Conservation (phyloP, 2,888 invertebrate species). For the Dusona sp. region DNA sequence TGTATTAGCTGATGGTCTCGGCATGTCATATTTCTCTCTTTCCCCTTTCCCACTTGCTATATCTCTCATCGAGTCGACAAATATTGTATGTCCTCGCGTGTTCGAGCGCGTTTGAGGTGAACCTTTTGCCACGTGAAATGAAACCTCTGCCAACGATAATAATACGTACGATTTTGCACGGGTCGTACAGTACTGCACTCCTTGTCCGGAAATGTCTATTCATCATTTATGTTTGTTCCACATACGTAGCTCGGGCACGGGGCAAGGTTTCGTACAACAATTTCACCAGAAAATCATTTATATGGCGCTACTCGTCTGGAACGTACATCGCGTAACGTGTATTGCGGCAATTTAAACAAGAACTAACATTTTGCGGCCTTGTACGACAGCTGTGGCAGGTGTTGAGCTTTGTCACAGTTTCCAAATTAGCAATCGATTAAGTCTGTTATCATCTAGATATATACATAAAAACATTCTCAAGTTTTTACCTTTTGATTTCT, state of each 20-base stretch:
- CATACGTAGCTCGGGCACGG: neutral
- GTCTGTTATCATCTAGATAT: neutral
- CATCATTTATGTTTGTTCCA: conserved; percentile 51
- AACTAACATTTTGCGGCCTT: conserved; percentile 16
- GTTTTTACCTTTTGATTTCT: neutral
- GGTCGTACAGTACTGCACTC: neutral
- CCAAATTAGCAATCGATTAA: neutral
- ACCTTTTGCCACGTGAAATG: conserved; percentile 17
- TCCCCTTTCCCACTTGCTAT: conserved; percentile 5
- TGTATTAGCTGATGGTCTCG: conserved; percentile 48
- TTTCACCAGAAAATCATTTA: conserved; percentile 46
- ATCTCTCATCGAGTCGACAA: conserved; percentile 45
- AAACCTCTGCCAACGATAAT: conserved; percentile 35
- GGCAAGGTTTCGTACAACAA: conserved; percentile 25
- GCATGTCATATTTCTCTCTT: neutral
- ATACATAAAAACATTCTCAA: neutral
- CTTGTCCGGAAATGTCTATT: conserved; percentile 48
- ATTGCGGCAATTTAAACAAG: conserved; percentile 29
- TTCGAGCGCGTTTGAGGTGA: neutral
- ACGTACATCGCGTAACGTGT: conserved; percentile 35
- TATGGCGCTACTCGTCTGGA: conserved; percentile 27
- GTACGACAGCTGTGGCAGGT: neutral
- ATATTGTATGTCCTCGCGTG: conserved; percentile 27
- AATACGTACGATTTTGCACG: conserved; percentile 28
- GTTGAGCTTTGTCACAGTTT: neutral